Evolutionary conservation across 2,888 invertebrate species (phyloP).

Genomic region (Orthonychiurus folsomi): DNA sequence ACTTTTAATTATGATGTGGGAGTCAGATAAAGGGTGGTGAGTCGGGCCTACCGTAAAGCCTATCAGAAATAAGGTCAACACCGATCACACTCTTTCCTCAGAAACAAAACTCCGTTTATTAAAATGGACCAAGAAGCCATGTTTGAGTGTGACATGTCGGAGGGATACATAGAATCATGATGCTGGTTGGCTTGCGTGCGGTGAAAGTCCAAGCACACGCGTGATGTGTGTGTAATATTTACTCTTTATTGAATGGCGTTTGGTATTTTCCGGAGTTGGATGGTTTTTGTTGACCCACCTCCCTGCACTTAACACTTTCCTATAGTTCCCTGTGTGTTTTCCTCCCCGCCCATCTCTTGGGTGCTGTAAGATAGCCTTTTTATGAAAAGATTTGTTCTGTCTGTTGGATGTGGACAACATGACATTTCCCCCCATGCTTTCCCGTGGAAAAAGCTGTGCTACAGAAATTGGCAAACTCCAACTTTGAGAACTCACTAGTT

Average conservation of each 20-base stretch:
- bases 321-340: not conserved
- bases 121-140: not conserved
- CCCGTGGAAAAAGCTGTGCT: not conserved
- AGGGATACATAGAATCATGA: not conserved
- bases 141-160: not conserved
- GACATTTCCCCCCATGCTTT: not conserved
- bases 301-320: not conserved
- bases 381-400: slow-evolving; percentile 1
- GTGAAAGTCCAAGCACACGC: not conserved
- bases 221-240: not conserved
- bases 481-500: slow-evolving; percentile 1
- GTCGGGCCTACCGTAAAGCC: too few species aligned
- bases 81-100: not conserved
- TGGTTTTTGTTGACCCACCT: not conserved
- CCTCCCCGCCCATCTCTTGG: not conserved
- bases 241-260: not conserved
- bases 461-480: not conserved
- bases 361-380: not conserved
- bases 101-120: not conserved
- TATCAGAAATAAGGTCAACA: not conserved
- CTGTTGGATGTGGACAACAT: not conserved
- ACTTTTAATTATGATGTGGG: not conserved
- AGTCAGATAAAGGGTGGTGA: not conserved
- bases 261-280: not conserved
- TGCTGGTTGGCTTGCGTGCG: too few species aligned